Base-by-base conservation (phyloP, 53 echinoderm and acorn worm species). In the Actinopyga echinites region DNA sequence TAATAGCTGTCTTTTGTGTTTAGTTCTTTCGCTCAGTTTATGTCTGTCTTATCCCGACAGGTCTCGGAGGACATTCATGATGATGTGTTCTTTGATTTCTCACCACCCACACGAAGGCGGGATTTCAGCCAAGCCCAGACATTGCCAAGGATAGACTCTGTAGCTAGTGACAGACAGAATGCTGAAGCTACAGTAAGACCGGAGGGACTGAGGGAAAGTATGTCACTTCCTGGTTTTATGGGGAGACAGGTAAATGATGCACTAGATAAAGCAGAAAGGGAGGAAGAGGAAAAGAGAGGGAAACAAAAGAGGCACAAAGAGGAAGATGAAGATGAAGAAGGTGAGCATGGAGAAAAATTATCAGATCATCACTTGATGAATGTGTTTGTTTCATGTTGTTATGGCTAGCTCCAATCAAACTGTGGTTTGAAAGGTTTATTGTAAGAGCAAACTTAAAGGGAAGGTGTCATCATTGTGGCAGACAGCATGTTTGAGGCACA, bases 81-180 rank as follows among this genome's bases (percentile, higher is more conserved):
- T 57, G 97, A 97, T 43, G 99, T 99, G 55, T 99, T 99, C 92
- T 94, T 99, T 85, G 92, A 94, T 85, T 91, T 89, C 75, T 99
- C 99, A 78, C 99, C 99, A 55, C 94, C 92, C 84, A 86, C 89
- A 56, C 59, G 67, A 17, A 74, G 92, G 57, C 68, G 87, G 40
- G 82, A 65, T 22, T 56, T 79, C 35, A 56, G 31, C 21, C 55
- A 56, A 30, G 25, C 55, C 21, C 34, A 22, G 29, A 38, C 60
- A 4, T 62, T 80, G 60, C 81, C 81, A 3, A 59, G 80, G 12
- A 79, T 43, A 53, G 86, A 90, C 36, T 81, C 86, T 30, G 74
- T 56, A n/a, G 58, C 83, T n/a, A 69, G 78, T 12, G 91, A 87
- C 32, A 57, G 71, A 20, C 78, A 78, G 57, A 35, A 75, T 38